Evolutionary conservation across 2,888 invertebrate species (phyloP).

Genomic region (Thecophora atra): DNA sequence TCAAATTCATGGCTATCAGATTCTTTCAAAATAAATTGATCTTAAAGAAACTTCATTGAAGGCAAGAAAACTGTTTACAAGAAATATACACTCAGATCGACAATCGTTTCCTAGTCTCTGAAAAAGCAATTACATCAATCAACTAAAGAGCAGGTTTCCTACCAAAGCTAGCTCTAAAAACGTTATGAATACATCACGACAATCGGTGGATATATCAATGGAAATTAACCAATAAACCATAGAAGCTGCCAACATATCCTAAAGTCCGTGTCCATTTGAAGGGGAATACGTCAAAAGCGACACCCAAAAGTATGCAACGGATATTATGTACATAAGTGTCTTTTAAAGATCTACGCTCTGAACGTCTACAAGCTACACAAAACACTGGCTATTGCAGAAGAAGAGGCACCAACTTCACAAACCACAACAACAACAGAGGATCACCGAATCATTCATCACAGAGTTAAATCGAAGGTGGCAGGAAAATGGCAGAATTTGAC

Average conservation of each 20-base stretch:
- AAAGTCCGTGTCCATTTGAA: neutral
- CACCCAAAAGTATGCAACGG: neutral
- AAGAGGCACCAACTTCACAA: neutral
- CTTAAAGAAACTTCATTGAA: no score
- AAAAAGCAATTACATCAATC: neutral
- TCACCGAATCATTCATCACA: conserved; percentile 18
- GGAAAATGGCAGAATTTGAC: neutral
- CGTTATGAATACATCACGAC: no score
- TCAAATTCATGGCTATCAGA: neutral
- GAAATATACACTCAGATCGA: no score
- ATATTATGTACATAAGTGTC: neutral
- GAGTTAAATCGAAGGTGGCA: conserved; percentile 17
- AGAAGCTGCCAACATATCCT: neutral
- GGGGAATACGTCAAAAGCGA: neutral
- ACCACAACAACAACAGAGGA: conserved; percentile 3
- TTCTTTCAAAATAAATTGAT: no score
- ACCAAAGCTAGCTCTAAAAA: no score
- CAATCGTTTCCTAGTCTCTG: no score
- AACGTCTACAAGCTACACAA: neutral
- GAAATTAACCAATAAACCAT: no score
- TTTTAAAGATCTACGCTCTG: neutral
- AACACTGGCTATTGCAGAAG: neutral
- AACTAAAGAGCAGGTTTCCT: no score
- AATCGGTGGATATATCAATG: no score
- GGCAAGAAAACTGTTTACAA: no score